Base-by-base conservation (phyloP, 2,113 vertebrate genomes). In the Perca flavescens region DNA sequence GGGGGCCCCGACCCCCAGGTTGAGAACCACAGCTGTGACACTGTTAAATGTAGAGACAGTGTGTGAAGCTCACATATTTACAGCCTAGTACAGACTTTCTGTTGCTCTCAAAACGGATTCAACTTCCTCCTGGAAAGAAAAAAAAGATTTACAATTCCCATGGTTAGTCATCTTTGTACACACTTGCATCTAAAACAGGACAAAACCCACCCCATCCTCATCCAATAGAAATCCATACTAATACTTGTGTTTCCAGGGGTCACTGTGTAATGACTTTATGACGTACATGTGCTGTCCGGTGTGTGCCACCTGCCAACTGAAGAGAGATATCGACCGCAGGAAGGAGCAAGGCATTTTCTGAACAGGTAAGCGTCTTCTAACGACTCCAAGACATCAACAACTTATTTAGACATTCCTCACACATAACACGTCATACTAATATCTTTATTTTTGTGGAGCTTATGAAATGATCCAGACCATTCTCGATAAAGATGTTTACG, bases 291-390 rank as follows among this genome's bases (percentile, higher is more conserved):
- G 15, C 64, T 95, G 93, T 64, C 2, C 36, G 0, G 0, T 77
- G 3, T 96, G 95, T 19, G 13, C 91, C 5, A 74, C 86, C 69
- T 96, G 95, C 72, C 95, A 96, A 40, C 83, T 96, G 71, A 95
- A 91, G 92, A 94, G 94, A 82, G 95, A 96, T 2, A 95, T 96
- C 1, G 74, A 94, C 19, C 85, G 52, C 25, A 89, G 94, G 49
- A 95, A 95, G 90, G 76, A 93, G 3, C 93, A 94, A 11, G 90
- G 92, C 49, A 85, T 93, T 58, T 95, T 95, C 87, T 95, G 43
- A 94, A 2, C 6, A 4, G 34, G 71, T 83, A 8, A 46, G 31
- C 0, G 3, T 61, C 15, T 50, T 21, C 34, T 43, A 43, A 43
- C 10, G 2, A 10, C 40, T 25, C 17, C 3, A 9, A n/a, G 58